A percentile compares a stretch with the other conserved stretches of the same genome.
Conservation (phyloP, 2,797 vertebrate species). For the Molossus alvarezi region DNA sequence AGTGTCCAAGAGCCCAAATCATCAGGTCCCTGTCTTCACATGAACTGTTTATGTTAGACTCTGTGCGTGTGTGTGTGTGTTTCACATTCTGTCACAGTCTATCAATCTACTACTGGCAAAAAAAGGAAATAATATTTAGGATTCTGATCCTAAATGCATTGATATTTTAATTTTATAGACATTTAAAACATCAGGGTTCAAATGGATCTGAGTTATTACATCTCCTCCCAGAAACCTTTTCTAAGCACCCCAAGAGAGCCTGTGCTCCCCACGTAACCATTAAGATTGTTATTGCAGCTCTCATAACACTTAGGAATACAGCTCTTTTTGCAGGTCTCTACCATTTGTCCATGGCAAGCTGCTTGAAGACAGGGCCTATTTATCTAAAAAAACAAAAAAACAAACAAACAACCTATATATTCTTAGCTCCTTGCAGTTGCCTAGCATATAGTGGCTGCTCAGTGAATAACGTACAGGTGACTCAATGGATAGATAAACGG, state of each 20-base stretch:
- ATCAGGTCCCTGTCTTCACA: background rate
- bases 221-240: background rate
- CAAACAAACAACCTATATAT: background rate
- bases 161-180: constrained; percentile 52
- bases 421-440: background rate
- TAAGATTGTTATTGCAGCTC: background rate
- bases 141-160: background rate
- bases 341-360: background rate
- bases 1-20: background rate
- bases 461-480: background rate
- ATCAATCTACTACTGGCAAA: background rate
- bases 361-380: background rate
- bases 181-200: background rate
- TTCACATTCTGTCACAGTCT: constrained; percentile 9
- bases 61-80: background rate
- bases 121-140: background rate
- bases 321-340: background rate
- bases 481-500: background rate
- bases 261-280: background rate
- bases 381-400: background rate
- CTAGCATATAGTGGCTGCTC: background rate
- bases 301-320: background rate
- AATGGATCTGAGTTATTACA: background rate
- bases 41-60: background rate
- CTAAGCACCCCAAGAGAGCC: background rate